phyloP scores from a whole-genome alignment of 2,888 invertebrate genomes.

The Onthophagus sagittarius region DNA sequence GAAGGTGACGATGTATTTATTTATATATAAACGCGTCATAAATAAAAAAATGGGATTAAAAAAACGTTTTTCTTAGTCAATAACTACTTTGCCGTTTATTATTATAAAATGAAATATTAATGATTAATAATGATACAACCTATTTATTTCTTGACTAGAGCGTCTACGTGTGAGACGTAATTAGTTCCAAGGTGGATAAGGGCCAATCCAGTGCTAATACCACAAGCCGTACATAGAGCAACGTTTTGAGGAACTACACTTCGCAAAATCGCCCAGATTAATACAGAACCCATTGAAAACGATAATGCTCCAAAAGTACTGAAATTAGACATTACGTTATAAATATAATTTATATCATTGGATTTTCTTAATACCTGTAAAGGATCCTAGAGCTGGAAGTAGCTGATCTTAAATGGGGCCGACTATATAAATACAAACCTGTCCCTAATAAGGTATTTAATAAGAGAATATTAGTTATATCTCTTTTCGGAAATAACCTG shows the following conservation, averaged over 20 bases:
- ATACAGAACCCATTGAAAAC: conserved; percentile 85
- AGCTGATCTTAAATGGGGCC: conserved; percentile 68
- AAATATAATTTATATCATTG: background rate
- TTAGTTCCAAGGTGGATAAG: conserved; percentile 50
- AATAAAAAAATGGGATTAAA: background rate
- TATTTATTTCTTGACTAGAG: conserved; percentile 30
- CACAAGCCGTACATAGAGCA: conserved; percentile 62
- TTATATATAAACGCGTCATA: background rate
- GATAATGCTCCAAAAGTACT: conserved; percentile 69
- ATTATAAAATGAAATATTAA: background rate
- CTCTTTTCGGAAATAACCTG: conserved; percentile 69
- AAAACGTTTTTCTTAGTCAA: background rate
- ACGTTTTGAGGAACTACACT: conserved; percentile 71
- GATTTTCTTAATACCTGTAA: conserved; percentile 57
- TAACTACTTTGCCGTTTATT: background rate
- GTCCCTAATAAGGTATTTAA: conserved; percentile 77
- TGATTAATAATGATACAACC: background rate
- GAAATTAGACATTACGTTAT: conserved; percentile 29
- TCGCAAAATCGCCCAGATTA: conserved; percentile 83
- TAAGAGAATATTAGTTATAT: conserved; percentile 78
- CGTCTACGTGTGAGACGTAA: conserved; percentile 44
- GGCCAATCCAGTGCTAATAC: conserved; percentile 66
- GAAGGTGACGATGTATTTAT: background rate
- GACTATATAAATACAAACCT: conserved; percentile 76
- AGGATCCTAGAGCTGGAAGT: conserved; percentile 58